Evolutionary conservation across 2,797 vertebrate genomes (phyloP), one percentile per base, ranked within the genome.

Genomic region (Hozukius guyotensis): DNA sequence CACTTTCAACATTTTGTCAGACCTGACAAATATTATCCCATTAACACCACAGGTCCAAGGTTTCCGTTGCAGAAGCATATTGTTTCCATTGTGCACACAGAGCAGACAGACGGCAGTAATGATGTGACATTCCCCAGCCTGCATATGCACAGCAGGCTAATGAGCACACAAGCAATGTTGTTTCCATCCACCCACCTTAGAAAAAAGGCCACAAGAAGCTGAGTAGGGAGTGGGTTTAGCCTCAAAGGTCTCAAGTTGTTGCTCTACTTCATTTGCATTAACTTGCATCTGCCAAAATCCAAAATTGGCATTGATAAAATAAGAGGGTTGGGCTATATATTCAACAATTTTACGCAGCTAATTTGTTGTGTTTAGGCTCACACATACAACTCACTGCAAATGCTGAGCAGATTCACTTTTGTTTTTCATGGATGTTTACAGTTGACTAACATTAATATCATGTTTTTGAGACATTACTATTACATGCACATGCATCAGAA

Each of bases 21-120:
- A 42, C 34, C 59, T 59, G 61, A 42, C 16, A 68, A 66, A 59
- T n/a, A 66, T 59, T 67, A 69, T 82, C n/a, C n/a, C 18, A 63
- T 85, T 69, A 75, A 22, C 0, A 31, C 49, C 38, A 59, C 49
- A 72, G 20, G 72, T 55, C 59, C 56, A 72, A 81, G 59, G 56
- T 80, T 86, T 78, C 22, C 78, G 72, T 27, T 25, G 13, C 63
- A 77, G 46, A 22, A 57, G 46, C 31, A 31, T 55, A 13, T 29
- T 67, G 27, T 87, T 79, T 69, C 63, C 61, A 73, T 22, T 78
- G 34, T 77, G 71, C 52, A 67, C n/a, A 53, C 75, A 66, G 52
- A 38, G 62, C 32, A 63, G 57, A 66, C 52, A 53, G 32, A 36
- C 63, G 31, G 75, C 56, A 29, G 77, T 78, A 59, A 76, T 78